phyloP scores from a whole-genome alignment of 2,113 vertebrate genomes.

The Actenoides hombroni region DNA sequence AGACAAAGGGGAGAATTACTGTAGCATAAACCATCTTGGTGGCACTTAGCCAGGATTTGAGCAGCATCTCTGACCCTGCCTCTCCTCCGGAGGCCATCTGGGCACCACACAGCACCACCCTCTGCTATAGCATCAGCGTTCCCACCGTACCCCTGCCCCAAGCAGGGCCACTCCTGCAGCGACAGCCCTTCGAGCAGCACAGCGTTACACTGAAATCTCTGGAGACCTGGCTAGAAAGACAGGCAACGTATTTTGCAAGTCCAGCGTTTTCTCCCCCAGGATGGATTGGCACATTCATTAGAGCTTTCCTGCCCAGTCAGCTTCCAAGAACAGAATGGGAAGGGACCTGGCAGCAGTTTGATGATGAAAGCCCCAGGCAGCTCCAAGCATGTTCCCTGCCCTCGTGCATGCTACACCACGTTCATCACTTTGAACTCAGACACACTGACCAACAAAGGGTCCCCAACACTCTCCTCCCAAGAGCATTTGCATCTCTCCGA shows the following conservation, averaged over 20 bases:
- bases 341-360: neutral
- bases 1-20: conserved; percentile 37
- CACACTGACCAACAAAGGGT: neutral
- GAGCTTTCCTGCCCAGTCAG: neutral
- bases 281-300: neutral
- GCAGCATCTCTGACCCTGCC: neutral
- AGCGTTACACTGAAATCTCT: accelerated
- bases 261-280: neutral
- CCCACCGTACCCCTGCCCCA: neutral
- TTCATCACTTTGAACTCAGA: neutral
- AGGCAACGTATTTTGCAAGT: accelerated
- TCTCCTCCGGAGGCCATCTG: neutral
- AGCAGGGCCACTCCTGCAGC: neutral
- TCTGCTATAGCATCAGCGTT: accelerated
- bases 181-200: neutral
- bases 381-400: neutral
- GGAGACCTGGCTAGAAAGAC: neutral
- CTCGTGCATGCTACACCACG: accelerated
- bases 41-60: neutral
- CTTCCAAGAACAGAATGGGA: neutral
- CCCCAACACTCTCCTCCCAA: accelerated
- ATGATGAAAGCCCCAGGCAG: neutral
- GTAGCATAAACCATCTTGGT: conserved; percentile 30
- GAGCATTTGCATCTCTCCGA: neutral
- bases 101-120: neutral